Percentiles rank a stretch among this genome's conserved stretches.
phyloP scores from a whole-genome alignment of 2,888 invertebrate species.

The Falcaria lacertinaria region DNA sequence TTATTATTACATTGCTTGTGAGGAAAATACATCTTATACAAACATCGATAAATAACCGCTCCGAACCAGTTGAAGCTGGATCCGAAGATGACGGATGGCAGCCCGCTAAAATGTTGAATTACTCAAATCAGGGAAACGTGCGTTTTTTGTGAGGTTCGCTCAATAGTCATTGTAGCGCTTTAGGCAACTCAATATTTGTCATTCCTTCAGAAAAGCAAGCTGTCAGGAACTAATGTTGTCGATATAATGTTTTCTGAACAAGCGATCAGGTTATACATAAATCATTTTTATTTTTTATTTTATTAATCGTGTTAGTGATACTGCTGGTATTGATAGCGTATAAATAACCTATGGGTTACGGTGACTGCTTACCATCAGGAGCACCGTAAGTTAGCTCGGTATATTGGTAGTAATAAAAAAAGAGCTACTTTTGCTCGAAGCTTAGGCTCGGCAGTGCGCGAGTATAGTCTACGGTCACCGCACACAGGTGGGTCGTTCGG shows the following conservation, averaged over 20 bases:
- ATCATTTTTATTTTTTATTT: too few relatives aligned
- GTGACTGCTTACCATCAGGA: too few relatives aligned
- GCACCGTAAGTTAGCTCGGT: too few relatives aligned
- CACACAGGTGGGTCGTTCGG: too few relatives aligned
- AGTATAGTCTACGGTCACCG: too few relatives aligned
- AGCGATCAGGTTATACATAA: neutral
- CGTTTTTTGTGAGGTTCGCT: neutral
- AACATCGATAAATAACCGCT: conserved; percentile 1
- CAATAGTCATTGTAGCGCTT: neutral
- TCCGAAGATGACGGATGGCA: conserved; percentile 5
- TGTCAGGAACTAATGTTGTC: neutral
- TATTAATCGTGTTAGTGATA: too few relatives aligned
- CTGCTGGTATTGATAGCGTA: too few relatives aligned
- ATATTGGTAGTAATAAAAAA: too few relatives aligned
- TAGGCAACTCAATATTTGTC: neutral
- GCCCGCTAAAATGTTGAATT: neutral
- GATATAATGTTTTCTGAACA: neutral
- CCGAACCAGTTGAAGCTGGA: neutral
- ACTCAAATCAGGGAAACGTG: neutral
- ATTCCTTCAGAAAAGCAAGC: neutral
- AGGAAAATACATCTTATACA: neutral
- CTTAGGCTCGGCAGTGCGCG: too few relatives aligned
- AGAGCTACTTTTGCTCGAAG: too few relatives aligned
- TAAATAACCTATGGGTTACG: too few relatives aligned
- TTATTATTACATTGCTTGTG: neutral